Evolutionary conservation across 2,888 invertebrate species (phyloP), one percentile per base, ranked within the genome.

Genomic region (Athripsodes cinereus): DNA sequence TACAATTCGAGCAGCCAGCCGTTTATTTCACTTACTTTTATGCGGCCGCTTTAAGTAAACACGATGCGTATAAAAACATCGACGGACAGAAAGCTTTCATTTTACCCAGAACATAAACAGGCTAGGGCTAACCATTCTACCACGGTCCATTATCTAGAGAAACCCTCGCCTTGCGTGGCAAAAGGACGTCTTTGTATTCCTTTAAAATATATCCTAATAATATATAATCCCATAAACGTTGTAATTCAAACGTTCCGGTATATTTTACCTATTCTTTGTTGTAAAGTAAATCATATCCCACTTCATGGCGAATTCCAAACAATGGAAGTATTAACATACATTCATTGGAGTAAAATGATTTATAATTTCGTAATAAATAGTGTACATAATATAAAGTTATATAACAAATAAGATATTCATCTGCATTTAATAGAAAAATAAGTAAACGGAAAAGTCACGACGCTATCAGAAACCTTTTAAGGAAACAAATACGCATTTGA

Each of bases 1-100:
- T 40, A 54, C 55, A 53, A 62, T 62, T 59, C 62, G 46, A 57
- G 59, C 62, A 53, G 58, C 52, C 54, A 54, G 56, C 59, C 60
- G 58, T 62, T 62, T 60, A 62, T 62, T 62, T 62, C 62, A 62
- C 60, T 62, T 62, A 62, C 60, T 60, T 62, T 62, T 58, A 55
- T 62, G 57, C 60, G 57, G 53, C 62, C 56, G 59, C 55, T 52
- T 55, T 55, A 49, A 56, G 59, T 59, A 59, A 59, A 59, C 55
- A 59, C 59, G 55, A 18, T 51, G 47, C 55, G 58, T 34, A 51
- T 22, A 55, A 59, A 59, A 52, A 59, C 55, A 59, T 52, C 52
- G 59, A 49, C 53, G 49, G 53, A 31, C 46, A 49, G 49, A 55
- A 51, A 40, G 53, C 53, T n/a, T 22, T 50, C 35, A 40, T 50